phyloP scores from a whole-genome alignment of 2,888 invertebrate species.

The Catocala sponsa region DNA sequence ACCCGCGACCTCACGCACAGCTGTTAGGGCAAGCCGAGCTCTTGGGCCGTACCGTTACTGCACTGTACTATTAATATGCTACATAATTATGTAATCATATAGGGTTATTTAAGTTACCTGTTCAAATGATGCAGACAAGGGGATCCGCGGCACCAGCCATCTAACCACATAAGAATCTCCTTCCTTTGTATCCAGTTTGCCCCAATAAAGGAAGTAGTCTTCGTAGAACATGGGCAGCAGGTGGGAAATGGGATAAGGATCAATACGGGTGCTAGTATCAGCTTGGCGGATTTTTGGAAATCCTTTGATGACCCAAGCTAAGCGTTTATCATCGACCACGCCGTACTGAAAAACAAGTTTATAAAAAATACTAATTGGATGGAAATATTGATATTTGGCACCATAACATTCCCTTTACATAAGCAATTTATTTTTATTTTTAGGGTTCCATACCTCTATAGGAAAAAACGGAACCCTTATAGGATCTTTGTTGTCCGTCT shows the following conservation, averaged over 20 bases:
- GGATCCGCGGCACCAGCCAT: conserved; percentile 89
- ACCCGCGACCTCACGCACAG: too few species aligned
- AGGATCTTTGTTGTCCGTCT: too few species aligned
- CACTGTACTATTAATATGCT: too few species aligned
- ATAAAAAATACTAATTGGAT: neutral
- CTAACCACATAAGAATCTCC: conserved; percentile 80
- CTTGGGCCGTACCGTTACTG: too few species aligned
- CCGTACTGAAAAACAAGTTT: conserved; percentile 74
- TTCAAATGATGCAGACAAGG: conserved; percentile 86
- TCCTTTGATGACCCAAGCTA: conserved; percentile 75
- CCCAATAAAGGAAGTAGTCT: conserved; percentile 91
- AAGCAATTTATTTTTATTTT: too few species aligned
- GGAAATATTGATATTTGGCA: too few species aligned
- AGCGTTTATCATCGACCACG: conserved; percentile 76
- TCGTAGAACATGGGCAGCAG: conserved; percentile 87
- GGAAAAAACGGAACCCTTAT: too few species aligned
- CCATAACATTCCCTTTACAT: too few species aligned
- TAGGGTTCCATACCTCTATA: too few species aligned
- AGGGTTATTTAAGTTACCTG: conserved; percentile 77
- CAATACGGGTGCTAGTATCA: conserved; percentile 81
- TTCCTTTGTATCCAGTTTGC: conserved; percentile 78
- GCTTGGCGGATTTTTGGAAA: conserved; percentile 84
- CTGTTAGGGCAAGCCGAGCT: too few species aligned
- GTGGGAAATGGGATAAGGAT: conserved; percentile 81
- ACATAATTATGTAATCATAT: too few species aligned